Evolutionary conservation across 2,888 invertebrate genomes (phyloP).

Genomic region (Esperia sulphurella): DNA sequence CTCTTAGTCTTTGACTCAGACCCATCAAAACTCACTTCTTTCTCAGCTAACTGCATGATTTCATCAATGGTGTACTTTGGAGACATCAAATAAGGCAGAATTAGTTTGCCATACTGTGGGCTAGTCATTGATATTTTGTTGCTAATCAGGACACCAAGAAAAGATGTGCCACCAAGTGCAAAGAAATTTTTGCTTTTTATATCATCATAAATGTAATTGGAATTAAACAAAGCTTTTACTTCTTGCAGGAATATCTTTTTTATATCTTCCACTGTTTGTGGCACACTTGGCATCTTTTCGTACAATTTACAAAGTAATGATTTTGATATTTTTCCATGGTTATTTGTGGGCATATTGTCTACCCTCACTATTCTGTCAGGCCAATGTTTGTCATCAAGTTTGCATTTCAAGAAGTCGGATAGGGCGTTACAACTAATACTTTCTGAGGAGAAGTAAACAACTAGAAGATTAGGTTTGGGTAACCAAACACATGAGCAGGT

Average conservation of each 20-base stretch:
- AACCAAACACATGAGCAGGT: slow-evolving; percentile 79
- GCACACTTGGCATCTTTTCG: slow-evolving; percentile 27
- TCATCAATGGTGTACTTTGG: slow-evolving; percentile 57
- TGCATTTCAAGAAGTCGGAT: slow-evolving; percentile 56
- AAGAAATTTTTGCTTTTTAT: slow-evolving; percentile 73
- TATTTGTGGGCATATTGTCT: slow-evolving; percentile 79
- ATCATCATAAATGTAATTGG: slow-evolving; percentile 43
- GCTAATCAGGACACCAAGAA: slow-evolving; percentile 82
- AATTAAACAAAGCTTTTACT: slow-evolving; percentile 34
- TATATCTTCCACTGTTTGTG: slow-evolving; percentile 25
- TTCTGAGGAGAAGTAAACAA: slow-evolving; percentile 72
- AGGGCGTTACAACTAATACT: slow-evolving; percentile 50
- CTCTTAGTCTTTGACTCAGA: slow-evolving; percentile 31
- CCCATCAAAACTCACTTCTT: slow-evolving; percentile 31
- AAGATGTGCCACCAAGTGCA: slow-evolving; percentile 84
- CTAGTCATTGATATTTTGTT: slow-evolving; percentile 72
- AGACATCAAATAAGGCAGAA: slow-evolving; percentile 77
- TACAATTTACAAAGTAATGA: slow-evolving; percentile 59
- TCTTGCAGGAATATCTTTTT: slow-evolving; percentile 45
- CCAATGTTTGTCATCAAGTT: slow-evolving; percentile 71
- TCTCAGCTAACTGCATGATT: slow-evolving; percentile 43
- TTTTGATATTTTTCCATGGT: slow-evolving; percentile 85
- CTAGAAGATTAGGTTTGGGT: slow-evolving; percentile 61
- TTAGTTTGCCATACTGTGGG: slow-evolving; percentile 62
- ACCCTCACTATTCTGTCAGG: slow-evolving; percentile 83